Evolutionary conservation across 2,113 vertebrate genomes (phyloP), one percentile per base, ranked within the genome.

Genomic region (Ceyx melanurus): DNA sequence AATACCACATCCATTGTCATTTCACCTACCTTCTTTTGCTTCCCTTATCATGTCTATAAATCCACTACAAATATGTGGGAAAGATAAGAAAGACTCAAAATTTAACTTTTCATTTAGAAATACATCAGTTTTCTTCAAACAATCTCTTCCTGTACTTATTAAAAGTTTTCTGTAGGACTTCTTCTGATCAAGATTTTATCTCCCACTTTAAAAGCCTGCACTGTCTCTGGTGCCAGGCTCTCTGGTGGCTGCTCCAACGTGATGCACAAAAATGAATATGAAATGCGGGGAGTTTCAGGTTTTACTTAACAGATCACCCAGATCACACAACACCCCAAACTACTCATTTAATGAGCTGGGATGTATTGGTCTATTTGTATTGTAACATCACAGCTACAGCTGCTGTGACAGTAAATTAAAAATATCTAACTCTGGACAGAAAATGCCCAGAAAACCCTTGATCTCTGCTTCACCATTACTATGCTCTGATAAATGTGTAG

Each of bases 141-240:
- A 7, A 77, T 51, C 19, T 56, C 35, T 29, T 67, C 19, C 67
- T 66, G 19, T 6, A 58, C 11, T 42, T 57, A 71, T 46, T 50
- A 43, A 60, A 23, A 62, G 4, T n/a, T 82, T 70, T 68, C 54
- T 54, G 74, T 43, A 79, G 46, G 66, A 7, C 6, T 19, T 6
- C 15, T 71, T 64, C 56, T n/a, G 16, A n/a, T 40, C 20, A 23
- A 48, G 60, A 28, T n/a, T 65, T 86, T 43, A 21, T 54, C 8
- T 25, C 22, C 13, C 46, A 43, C 29, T 57, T 77, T 48, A 37
- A 68, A 66, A 19, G 23, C 15, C 11, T 0, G 0, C 1, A 0
- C 25, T 35, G 23, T 29, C 13, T 33, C 35, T 82, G n/a, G 11
- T 73, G 37, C 19, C 46, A 19, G 40, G 26, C 31, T 61, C 13